A percentile compares a stretch with the other conserved stretches of the same genome.
These are phyloP conservation scores for Chelidonichthys spinosus DNA, from an alignment of 2,797 vertebrate species.

Conservation along the genomic window DNA sequence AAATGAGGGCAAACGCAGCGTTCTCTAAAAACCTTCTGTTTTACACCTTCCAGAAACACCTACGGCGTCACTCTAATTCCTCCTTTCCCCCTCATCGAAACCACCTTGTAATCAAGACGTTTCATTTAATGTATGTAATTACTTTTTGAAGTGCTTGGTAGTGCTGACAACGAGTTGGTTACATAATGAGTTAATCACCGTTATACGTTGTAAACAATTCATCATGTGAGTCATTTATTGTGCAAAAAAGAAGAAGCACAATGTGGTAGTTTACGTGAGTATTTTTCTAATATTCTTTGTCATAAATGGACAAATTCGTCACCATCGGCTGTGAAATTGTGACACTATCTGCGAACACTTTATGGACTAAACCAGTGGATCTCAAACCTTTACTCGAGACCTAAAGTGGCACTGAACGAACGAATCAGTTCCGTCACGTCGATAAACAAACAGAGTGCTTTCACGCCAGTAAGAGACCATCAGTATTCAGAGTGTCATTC, in stretches of 20 bases:
- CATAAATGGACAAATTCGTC: background rate
- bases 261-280: background rate
- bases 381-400: slow-evolving; percentile 2
- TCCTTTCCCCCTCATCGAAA: slow-evolving; percentile 39
- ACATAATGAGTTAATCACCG: slow-evolving; percentile 24
- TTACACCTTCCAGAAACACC: slow-evolving; percentile 48
- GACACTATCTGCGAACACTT: slow-evolving; percentile 5
- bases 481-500: slow-evolving; percentile 30
- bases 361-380: slow-evolving; percentile 5
- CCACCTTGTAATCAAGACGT: slow-evolving; percentile 35
- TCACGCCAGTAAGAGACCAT: background rate
- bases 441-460: slow-evolving; percentile 23
- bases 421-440: slow-evolving; percentile 22
- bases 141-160: slow-evolving; percentile 6
- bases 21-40: slow-evolving; percentile 51
- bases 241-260: slow-evolving; percentile 18
- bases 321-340: background rate
- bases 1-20: slow-evolving; percentile 69
- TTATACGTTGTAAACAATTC: background rate
- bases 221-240: background rate
- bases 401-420: slow-evolving; percentile 15
- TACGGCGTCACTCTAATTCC: slow-evolving; percentile 19
- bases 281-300: background rate
- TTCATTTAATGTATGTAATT: slow-evolving; percentile 23
- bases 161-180: slow-evolving; percentile 23